Evolutionary conservation across 2,797 vertebrate genomes (phyloP).

Genomic region (Oreortyx pictus): DNA sequence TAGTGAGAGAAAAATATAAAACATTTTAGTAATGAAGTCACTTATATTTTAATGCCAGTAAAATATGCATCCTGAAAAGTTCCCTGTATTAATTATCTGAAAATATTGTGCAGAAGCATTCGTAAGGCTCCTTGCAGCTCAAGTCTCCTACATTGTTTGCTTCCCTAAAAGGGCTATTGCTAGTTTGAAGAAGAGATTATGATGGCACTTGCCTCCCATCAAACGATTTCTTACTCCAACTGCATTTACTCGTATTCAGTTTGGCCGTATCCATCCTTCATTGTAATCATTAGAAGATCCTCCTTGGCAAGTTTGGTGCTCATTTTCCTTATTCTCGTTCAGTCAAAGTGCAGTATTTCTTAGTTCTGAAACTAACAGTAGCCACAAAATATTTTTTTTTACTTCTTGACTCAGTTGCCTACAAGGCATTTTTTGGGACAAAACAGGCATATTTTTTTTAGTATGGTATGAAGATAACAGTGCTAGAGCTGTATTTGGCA

Average conservation of each 20-base stretch:
- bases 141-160: slow-evolving; percentile 16
- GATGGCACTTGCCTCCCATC: neutral
- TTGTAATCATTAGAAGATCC: slow-evolving; percentile 25
- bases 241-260: neutral
- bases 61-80: neutral
- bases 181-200: neutral
- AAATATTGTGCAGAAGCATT: neutral
- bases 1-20: neutral
- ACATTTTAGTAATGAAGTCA: neutral
- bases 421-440: neutral
- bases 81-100: neutral
- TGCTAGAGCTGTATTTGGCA: slow-evolving; percentile 46
- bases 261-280: slow-evolving; percentile 1
- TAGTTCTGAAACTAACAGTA: neutral
- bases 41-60: neutral
- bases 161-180: neutral
- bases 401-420: slow-evolving; percentile 3
- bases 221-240: neutral
- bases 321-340: neutral
- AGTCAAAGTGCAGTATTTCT: neutral
- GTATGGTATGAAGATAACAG: slow-evolving; percentile 29
- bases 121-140: neutral
- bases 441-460: neutral
- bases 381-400: neutral
- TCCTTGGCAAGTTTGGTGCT: neutral